A percentile compares a stretch with the other conserved stretches of the same genome.
phyloP scores from a whole-genome alignment of 2,113 vertebrate species.

The Paradoxurus hermaphroditus region DNA sequence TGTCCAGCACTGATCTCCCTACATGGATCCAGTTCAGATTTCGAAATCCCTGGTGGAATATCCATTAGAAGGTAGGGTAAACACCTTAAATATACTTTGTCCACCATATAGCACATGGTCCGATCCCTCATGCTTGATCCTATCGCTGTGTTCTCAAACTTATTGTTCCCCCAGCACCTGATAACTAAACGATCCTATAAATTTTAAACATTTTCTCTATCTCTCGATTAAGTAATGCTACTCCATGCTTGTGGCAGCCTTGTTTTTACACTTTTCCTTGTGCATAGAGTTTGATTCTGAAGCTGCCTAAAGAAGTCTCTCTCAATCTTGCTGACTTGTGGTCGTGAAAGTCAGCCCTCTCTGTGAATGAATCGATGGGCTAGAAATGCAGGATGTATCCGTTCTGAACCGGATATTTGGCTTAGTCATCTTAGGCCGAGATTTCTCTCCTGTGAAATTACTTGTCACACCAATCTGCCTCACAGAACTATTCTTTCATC shows the following conservation, averaged over 20 bases:
- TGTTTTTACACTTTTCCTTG: background rate
- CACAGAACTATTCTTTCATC: background rate
- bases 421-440: background rate
- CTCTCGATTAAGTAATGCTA: background rate
- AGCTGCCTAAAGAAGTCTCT: background rate
- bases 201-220: background rate
- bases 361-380: background rate
- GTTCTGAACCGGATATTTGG: background rate
- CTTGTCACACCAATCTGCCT: background rate
- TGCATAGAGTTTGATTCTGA: background rate
- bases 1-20: background rate
- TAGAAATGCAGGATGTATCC: background rate
- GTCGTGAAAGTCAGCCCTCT: background rate
- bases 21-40: background rate
- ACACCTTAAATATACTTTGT: background rate
- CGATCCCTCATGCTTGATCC: background rate
- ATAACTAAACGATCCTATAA: background rate
- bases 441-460: background rate
- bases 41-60: background rate
- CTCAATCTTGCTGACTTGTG: background rate
- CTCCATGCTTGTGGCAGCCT: background rate
- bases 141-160: background rate
- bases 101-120: background rate
- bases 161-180: background rate
- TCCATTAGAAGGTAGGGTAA: background rate